Base-by-base conservation (phyloP, 2,888 invertebrate species). In the Sminthurides aquaticus region DNA sequence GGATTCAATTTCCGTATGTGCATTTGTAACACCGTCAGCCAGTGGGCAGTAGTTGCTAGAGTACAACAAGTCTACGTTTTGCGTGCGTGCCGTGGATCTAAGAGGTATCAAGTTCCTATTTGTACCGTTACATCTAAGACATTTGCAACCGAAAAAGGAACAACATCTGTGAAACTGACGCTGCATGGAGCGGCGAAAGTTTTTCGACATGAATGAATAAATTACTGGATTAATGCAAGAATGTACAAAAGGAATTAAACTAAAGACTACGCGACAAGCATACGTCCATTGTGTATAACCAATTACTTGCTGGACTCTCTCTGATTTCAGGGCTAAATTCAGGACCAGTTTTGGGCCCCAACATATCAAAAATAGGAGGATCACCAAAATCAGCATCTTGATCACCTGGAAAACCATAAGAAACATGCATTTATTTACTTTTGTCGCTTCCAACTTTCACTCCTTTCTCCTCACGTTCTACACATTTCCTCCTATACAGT, bases 291-390 rank as follows among this genome's bases (percentile, higher is more conserved):
- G 74, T n/a, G 75, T 75, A 71, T 75, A 79, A 29, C 69, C 62
- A 5, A 68, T 68, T 11, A 59, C 43, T 8, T 64, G 63, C 43
- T 67, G 64, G 2, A 68, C 65, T 2, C 77, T 69, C 1, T 77
- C 76, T 18, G 77, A 67, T 66, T 79, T 79, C 64, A 79, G 78
- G 49, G 79, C 67, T 20, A 81, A 76, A 59, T 79, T 77, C 69
- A 81, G 77, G 26, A 80, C 76, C 28, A 81, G 76, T 43, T 79
- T 78, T 1, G 82, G 82, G n/a, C 82, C 82, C 81, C 82, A 82
- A 70, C 80, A 80, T 3, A 80, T 49, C 29, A 81, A 74, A 75
- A 82, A 82, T 1, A 81, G 77, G 1, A 79, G 59, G 25, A 82
- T 79, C 15, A 82, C 80, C 18, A 81, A 76, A 11, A 82, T 77